Conservation (phyloP, 1,140 invertebrate genomes). For the Chrysomallon squamiferum region DNA sequence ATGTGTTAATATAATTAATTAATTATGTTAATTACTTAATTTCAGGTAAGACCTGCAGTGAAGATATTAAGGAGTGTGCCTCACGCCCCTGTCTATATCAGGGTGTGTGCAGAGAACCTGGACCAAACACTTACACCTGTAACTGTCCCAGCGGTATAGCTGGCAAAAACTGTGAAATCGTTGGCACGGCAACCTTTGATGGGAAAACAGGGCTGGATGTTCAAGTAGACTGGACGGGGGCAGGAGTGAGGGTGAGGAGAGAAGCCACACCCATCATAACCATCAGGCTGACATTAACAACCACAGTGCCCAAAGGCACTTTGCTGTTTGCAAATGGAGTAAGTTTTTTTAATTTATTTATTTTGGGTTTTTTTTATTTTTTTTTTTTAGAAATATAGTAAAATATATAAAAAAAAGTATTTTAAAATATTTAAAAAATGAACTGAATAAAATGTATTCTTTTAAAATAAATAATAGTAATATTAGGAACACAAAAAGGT, state of each 20-base stretch:
- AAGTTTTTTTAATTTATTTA: conserved; percentile 1
- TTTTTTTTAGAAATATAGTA: too few species aligned
- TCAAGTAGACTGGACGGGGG: background rate
- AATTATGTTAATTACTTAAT: too few species aligned
- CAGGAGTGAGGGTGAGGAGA: background rate
- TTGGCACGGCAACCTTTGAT: conserved; percentile 23
- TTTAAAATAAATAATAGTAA: too few species aligned
- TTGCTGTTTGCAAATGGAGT: conserved; percentile 27
- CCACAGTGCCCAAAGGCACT: conserved; percentile 21
- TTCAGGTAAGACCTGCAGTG: conserved; percentile 33
- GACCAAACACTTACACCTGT: conserved; percentile 41
- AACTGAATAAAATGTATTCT: too few species aligned
- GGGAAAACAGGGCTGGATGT: conserved; percentile 12
- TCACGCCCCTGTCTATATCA: conserved; percentile 41
- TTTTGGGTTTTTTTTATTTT: background rate
- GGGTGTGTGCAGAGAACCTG: conserved; percentile 57
- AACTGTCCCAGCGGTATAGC: conserved; percentile 24
- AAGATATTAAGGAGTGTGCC: conserved; percentile 38
- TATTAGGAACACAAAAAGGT: too few species aligned
- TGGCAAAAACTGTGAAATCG: conserved; percentile 44
- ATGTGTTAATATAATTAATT: too few species aligned
- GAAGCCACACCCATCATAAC: background rate
- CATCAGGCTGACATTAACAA: conserved; percentile 22
- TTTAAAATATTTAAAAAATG: too few species aligned
- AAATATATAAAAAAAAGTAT: too few species aligned